Percentiles rank a stretch among this genome's conserved stretches.
Evolutionary conservation across 2,113 vertebrate genomes (phyloP).

Genomic region (Spilogale gracilis): DNA sequence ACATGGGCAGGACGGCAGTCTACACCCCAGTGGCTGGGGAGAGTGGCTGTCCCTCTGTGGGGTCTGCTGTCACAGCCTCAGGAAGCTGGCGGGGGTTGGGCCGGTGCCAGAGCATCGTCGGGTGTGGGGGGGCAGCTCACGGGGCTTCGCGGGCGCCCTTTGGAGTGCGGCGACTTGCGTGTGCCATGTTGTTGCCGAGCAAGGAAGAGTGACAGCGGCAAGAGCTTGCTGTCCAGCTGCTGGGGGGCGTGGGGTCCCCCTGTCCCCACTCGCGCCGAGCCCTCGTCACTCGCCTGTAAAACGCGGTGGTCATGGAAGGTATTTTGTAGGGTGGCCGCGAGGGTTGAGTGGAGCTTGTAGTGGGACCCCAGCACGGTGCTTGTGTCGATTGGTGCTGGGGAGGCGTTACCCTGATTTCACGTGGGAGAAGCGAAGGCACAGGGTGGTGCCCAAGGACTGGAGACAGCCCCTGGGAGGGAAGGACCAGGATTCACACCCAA

Average conservation of each 20-base stretch:
- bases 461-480: not conserved
- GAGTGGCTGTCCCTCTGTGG: not conserved
- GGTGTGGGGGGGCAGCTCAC: fast-evolving
- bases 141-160: fast-evolving
- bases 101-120: too few species aligned
- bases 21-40: not conserved
- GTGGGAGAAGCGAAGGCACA: not conserved
- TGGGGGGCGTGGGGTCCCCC: not conserved
- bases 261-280: fast-evolving
- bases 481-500: not conserved
- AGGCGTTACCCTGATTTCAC: not conserved
- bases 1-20: fast-evolving
- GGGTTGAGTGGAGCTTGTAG: not conserved
- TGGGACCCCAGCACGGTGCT: not conserved
- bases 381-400: fast-evolving
- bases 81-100: not conserved
- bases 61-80: not conserved
- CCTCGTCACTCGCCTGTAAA: not conserved
- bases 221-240: not conserved
- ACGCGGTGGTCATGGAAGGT: too few species aligned
- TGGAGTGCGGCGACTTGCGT: fast-evolving
- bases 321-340: not conserved
- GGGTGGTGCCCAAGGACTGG: not conserved
- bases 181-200: not conserved
- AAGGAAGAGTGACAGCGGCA: not conserved